phyloP scores from a whole-genome alignment of 2,113 vertebrate species.

The Oenanthe melanoleuca region DNA sequence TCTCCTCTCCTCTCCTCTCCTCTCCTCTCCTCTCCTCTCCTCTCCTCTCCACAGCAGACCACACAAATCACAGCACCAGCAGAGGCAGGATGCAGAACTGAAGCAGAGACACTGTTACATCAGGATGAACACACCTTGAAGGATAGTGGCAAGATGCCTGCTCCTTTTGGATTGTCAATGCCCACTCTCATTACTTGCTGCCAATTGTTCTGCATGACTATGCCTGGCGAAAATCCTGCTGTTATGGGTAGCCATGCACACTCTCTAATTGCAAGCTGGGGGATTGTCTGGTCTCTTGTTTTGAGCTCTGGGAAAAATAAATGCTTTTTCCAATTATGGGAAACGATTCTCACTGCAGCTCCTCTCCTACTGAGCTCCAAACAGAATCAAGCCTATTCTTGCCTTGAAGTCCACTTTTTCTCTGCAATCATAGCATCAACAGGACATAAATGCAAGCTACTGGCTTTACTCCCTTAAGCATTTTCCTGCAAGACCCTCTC shows the following conservation, averaged over 20 bases:
- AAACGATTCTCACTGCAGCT: neutral
- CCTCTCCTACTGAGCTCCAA: neutral
- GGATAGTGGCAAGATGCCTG: neutral
- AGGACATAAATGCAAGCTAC: neutral
- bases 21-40: too few species aligned
- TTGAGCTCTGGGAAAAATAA: neutral
- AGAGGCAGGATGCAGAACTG: neutral
- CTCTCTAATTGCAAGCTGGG: neutral
- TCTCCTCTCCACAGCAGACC: neutral
- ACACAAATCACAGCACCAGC: neutral
- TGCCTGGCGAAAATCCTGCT: neutral
- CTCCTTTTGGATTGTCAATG: neutral
- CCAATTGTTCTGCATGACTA: neutral
- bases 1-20: too few species aligned
- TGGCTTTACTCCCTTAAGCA: neutral
- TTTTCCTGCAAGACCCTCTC: neutral
- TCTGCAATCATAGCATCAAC: neutral
- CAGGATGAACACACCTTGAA: neutral
- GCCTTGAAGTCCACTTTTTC: neutral
- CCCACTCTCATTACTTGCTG: neutral
- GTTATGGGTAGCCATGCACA: neutral
- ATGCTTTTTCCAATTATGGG: neutral
- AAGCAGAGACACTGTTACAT: neutral
- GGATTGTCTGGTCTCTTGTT: neutral
- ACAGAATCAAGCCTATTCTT: neutral